Evolutionary conservation across 2,888 invertebrate species (phyloP), one percentile per base, ranked within the genome.

Genomic region (Patella caerulea): DNA sequence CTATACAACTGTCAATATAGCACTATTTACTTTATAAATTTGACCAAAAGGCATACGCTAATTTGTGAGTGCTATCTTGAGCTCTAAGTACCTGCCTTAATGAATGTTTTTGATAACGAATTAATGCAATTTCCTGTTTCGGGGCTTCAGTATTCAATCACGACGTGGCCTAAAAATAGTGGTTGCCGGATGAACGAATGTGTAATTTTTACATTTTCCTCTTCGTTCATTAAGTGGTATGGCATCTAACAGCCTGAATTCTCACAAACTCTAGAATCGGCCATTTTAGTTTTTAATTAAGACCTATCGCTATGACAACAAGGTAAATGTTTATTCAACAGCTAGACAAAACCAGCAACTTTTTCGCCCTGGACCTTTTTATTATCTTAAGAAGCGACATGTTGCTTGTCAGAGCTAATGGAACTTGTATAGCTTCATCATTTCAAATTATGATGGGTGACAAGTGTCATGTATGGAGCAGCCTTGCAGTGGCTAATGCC

Each of bases 91-190:
- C 56, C 59, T n/a, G 55, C n/a, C 34, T 55, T 76, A 76, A 76
- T 76, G 76, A 76, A 71, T 55, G 76, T 72, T 76, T 76, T 71
- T 76, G 76, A 76, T 59, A 56, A 55, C 29, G 45, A 70, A 76
- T 76, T 76, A 76, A 76, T 76, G 59, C 72, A 76, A 76, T 76
- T 76, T 76, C 76, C 76, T 54, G 45, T 45, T 65, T 65, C 65
- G 24, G 14, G 65, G 24, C 19, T 65, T 24, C 65, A 65, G 19
- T 65, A 24, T 65, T 65, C 65, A 65, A 65, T 65, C 65, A 65
- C 65, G 24, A 65, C 65, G 19, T 19, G 24, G 65, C 12, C 24
- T 19, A 15, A 24, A 65, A 65, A 24, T 65, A 24, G 19, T 65
- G 65, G 19, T 15, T 65, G 65, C 65, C 24, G 24, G 65, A 65